Evolutionary conservation across 1,140 invertebrate species (phyloP).

Genomic region (Drosophila repleta): DNA sequence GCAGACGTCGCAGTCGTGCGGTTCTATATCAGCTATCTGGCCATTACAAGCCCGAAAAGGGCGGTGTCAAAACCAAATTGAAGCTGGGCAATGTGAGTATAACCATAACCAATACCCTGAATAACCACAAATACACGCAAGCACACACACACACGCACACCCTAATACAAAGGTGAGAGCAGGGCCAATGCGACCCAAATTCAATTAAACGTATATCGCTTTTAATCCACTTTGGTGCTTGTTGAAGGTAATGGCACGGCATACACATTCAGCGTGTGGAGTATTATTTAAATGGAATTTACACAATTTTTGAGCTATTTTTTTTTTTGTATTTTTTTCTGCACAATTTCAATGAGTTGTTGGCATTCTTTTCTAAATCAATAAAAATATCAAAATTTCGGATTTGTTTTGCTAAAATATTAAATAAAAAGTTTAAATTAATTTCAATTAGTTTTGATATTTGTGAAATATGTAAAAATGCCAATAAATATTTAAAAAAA

Average conservation of each 20-base stretch:
- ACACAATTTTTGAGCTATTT: no score
- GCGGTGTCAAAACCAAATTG: conserved; percentile 93
- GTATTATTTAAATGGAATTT: conserved; percentile 11
- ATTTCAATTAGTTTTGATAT: no score
- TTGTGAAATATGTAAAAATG: no score
- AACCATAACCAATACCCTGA: neutral
- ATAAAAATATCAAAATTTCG: no score
- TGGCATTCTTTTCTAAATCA: no score
- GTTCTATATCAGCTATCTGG: conserved; percentile 98
- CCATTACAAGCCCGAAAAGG: conserved; percentile 95
- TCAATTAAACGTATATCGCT: conserved; percentile 39
- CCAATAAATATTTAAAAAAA: no score
- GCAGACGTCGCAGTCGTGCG: conserved; percentile 94
- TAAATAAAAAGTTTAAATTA: no score
- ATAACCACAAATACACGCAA: neutral
- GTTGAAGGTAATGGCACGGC: conserved; percentile 1
- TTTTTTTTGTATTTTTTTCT: no score
- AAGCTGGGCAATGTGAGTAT: conserved; percentile 96
- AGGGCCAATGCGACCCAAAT: conserved; percentile 19
- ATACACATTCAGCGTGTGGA: neutral
- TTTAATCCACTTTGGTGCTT: conserved; percentile 10
- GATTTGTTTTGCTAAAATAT: no score
- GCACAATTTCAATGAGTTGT: no score
- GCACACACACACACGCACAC: neutral
- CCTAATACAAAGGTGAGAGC: neutral